Evolutionary conservation across 2,113 vertebrate species (phyloP), one percentile per base, ranked within the genome.

Genomic region (Acrocephalus kingi): DNA sequence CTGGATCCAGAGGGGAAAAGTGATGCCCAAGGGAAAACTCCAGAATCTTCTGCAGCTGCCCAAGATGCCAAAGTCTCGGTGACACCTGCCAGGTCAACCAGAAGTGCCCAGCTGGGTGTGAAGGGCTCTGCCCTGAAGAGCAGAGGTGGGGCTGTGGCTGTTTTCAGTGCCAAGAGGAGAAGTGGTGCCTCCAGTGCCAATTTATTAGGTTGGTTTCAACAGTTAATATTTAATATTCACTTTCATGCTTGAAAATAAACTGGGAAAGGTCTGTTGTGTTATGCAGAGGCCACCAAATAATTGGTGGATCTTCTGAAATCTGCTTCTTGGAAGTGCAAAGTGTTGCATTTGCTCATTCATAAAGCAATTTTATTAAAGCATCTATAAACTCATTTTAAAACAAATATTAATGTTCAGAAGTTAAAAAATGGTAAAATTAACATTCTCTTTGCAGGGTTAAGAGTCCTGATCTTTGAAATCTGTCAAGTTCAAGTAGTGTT

Each of bases 101-200:
- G 97, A 46, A 96, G 95, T 52, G 79, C 97, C 89, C 97, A 96
- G 45, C 93, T 61, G 30, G 27, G 69, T 7, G 13, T 45, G 30
- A 96, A 85, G 66, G 98, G 95, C 91, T 95, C 94, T 7, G 95
- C 98, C n/a, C 10, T 7, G 66, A 97, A 11, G 56, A 94, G 95
- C 37, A 97, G 96, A 45, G 55, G 96, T 56, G 96, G 94, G 11
- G 69, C 94, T 61, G 69, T 97, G 25, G 97, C 98, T 67, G 51
- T 80, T 6, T 30, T 99, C 72, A 95, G 63, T 19, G 93, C 97
- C 24, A 97, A 81, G 69, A 97, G 98, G 63, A 98, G 96, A 94
- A 99, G 98, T 67, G 98, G 98, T 56, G 97, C 98, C 51, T 98
- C 98, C 33, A 97, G 94, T 51, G 98, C 98, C 46, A 99, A 99